phyloP scores from a whole-genome alignment of 2,888 invertebrate species.

The Melikaiella ostensackeni region DNA sequence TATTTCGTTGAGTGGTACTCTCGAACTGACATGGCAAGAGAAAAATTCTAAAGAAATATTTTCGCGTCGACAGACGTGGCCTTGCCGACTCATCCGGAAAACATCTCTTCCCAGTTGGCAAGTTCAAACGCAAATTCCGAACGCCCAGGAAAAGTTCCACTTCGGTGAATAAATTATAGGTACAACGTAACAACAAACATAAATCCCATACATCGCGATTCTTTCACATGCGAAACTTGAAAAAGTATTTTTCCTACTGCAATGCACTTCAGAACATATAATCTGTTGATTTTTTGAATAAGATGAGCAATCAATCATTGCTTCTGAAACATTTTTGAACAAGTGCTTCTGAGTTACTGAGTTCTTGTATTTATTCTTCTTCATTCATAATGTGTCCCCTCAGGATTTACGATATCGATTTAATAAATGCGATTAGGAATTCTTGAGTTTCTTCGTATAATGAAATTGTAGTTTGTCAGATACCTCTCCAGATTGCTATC shows the following conservation, averaged over 20 bases:
- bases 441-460: conserved; percentile 13
- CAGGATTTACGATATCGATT: background rate
- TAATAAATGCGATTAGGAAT: conserved; percentile 2
- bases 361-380: no score
- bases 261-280: background rate
- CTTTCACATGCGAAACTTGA: background rate
- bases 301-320: no score
- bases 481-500: conserved; percentile 22
- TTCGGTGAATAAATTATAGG: conserved; percentile 60
- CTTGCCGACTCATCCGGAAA: conserved; percentile 57
- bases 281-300: no score
- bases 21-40: conserved; percentile 47
- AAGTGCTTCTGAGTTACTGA: no score
- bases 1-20: conserved; percentile 5
- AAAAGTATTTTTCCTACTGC: background rate
- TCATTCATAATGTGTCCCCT: no score
- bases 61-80: conserved; percentile 44
- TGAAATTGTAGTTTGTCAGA: conserved; percentile 34
- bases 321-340: no score
- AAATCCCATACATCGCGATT: conserved; percentile 41
- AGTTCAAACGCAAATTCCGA: conserved; percentile 54
- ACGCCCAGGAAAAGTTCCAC: conserved; percentile 53
- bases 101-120: conserved; percentile 62
- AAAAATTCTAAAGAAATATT: conserved; percentile 63
- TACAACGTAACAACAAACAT: conserved; percentile 47